These are phyloP conservation scores for Pogonus chalceus DNA, from an alignment of 1,140 invertebrate species.

Conservation along the genomic window DNA sequence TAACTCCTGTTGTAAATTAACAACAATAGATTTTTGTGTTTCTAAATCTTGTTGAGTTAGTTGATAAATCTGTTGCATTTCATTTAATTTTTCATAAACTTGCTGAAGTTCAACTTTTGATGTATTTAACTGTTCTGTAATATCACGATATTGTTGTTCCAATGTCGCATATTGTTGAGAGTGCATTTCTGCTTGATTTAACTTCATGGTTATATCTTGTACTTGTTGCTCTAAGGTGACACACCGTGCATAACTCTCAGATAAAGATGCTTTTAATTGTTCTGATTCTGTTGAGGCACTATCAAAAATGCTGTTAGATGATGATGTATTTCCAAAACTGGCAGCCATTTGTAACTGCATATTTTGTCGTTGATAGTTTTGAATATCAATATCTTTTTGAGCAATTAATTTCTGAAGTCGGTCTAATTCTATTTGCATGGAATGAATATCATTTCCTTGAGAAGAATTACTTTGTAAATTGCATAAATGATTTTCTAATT, in stretches of 20 bases:
- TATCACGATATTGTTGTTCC: constrained; percentile 16
- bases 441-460: constrained; percentile 32
- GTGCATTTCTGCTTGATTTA: constrained; percentile 13
- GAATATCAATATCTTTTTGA: constrained; percentile 29
- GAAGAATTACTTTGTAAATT: constrained; percentile 10
- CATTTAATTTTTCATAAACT: neutral
- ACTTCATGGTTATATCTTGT: constrained; percentile 13
- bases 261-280: neutral
- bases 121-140: constrained; percentile 14
- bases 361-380: constrained; percentile 25
- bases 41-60: constrained; percentile 15
- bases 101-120: constrained; percentile 19
- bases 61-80: neutral
- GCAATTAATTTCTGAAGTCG: constrained; percentile 27
- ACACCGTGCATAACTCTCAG: neutral
- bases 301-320: neutral
- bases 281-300: neutral
- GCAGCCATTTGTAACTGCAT: constrained; percentile 23
- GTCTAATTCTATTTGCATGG: constrained; percentile 33
- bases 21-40: constrained; percentile 13
- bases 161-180: too few relatives aligned
- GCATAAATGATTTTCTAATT: neutral
- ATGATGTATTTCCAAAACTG: neutral
- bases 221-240: constrained; percentile 16
- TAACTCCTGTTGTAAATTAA: neutral